A percentile compares a stretch with the other conserved stretches of the same genome.
These are phyloP conservation scores for Hypsopygia costalis DNA, from an alignment of 2,888 invertebrate genomes.

Conservation along the genomic window DNA sequence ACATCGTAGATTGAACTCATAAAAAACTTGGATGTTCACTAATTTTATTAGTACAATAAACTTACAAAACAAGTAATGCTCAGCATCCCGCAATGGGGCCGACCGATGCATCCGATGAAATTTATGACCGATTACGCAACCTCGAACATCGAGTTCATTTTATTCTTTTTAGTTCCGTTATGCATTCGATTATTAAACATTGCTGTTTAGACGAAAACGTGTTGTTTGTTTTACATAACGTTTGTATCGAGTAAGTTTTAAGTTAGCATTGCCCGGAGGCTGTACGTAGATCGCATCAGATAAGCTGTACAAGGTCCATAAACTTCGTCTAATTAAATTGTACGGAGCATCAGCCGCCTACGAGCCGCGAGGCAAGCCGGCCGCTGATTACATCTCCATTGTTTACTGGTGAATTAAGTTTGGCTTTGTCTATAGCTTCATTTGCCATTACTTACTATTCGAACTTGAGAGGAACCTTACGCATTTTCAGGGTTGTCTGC, in stretches of 20 bases:
- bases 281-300: constrained; percentile 48
- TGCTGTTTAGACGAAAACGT: constrained; percentile 17
- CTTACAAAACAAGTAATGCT: constrained; percentile 42
- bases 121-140: constrained; percentile 53
- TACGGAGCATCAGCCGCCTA: constrained; percentile 59
- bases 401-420: constrained; percentile 70
- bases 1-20: constrained; percentile 8
- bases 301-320: constrained; percentile 61
- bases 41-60: constrained; percentile 31
- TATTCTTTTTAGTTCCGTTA: constrained; percentile 56
- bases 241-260: constrained; percentile 37
- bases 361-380: constrained; percentile 26
- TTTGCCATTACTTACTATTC: constrained; percentile 31
- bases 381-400: constrained; percentile 71
- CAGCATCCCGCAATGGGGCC: constrained; percentile 47
- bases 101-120: constrained; percentile 50
- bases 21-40: constrained; percentile 9
- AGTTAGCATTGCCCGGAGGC: constrained; percentile 41
- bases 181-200: constrained; percentile 43
- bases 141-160: constrained; percentile 43
- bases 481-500: neutral
- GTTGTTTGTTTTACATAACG: constrained; percentile 28
- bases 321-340: constrained; percentile 75
- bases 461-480: neutral
- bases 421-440: constrained; percentile 52